A percentile compares a stretch with the other conserved stretches of the same genome.
Conservation (phyloP, 2,113 vertebrate genomes). For the Eolophus roseicapilla region DNA sequence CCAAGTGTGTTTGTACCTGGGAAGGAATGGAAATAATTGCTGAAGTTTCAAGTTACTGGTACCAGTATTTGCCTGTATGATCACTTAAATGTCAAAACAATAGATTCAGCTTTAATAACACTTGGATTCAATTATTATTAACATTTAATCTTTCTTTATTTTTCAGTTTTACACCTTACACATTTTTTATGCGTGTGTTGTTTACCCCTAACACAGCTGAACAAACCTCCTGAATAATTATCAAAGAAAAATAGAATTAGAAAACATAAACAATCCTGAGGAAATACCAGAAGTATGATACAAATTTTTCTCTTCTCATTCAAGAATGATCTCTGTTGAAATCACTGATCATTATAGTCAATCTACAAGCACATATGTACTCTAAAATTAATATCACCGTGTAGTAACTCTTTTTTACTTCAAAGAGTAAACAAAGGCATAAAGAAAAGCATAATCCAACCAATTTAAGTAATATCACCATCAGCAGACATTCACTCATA, state of each 20-base stretch:
- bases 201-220: background rate
- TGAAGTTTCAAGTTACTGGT: background rate
- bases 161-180: background rate
- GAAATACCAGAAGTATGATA: background rate
- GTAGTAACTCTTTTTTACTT: background rate
- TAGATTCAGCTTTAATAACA: background rate
- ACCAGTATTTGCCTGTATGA: background rate
- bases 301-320: background rate
- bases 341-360: background rate
- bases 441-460: background rate
- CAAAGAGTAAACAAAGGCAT: background rate
- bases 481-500: background rate
- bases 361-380: background rate
- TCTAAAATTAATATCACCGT: background rate
- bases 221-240: background rate
- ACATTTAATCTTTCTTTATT: background rate
- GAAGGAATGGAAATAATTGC: slow-evolving; percentile 16
- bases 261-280: background rate
- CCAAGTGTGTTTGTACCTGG: slow-evolving; percentile 89
- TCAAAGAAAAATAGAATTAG: background rate
- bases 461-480: background rate
- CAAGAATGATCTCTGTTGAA: background rate
- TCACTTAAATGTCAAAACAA: background rate
- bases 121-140: background rate
- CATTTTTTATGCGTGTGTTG: background rate